Percentiles rank a stretch among this genome's conserved stretches.
phyloP scores from a whole-genome alignment of 2,797 vertebrate genomes.

The Tangara arthus region DNA sequence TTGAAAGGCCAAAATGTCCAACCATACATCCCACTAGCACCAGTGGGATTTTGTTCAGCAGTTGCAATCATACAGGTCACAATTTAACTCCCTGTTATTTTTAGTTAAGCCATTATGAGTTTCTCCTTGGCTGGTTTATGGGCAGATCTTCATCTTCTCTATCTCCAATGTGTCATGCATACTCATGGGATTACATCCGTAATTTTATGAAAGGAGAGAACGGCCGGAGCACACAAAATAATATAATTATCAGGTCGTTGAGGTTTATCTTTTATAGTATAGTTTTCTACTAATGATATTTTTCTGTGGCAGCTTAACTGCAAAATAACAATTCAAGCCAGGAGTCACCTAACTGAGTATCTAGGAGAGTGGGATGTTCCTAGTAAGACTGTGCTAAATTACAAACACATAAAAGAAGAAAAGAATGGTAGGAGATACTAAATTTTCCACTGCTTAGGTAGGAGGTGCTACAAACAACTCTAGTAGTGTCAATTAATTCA shows the following conservation, averaged over 20 bases:
- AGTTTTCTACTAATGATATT: neutral
- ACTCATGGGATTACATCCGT: neutral
- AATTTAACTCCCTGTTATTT: neutral
- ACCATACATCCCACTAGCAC: neutral
- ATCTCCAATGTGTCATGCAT: neutral
- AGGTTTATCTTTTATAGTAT: neutral
- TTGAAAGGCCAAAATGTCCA: neutral
- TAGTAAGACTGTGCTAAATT: neutral
- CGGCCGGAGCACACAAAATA: neutral
- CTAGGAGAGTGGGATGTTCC: neutral
- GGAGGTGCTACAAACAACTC: neutral
- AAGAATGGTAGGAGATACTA: neutral
- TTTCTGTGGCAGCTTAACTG: neutral
- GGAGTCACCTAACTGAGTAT: neutral
- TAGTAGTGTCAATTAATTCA: neutral
- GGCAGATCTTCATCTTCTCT: neutral
- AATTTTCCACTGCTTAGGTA: neutral
- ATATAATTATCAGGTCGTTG: neutral
- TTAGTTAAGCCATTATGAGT: neutral
- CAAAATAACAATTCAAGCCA: neutral
- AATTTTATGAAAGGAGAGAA: neutral
- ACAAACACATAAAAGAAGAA: neutral
- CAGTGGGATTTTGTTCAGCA: neutral
- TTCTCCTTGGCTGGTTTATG: neutral
- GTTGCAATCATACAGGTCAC: neutral